Percentiles rank a stretch among this genome's conserved stretches.
Conservation (phyloP, 2,113 vertebrate species). For the Melanostigma gelatinosum region DNA sequence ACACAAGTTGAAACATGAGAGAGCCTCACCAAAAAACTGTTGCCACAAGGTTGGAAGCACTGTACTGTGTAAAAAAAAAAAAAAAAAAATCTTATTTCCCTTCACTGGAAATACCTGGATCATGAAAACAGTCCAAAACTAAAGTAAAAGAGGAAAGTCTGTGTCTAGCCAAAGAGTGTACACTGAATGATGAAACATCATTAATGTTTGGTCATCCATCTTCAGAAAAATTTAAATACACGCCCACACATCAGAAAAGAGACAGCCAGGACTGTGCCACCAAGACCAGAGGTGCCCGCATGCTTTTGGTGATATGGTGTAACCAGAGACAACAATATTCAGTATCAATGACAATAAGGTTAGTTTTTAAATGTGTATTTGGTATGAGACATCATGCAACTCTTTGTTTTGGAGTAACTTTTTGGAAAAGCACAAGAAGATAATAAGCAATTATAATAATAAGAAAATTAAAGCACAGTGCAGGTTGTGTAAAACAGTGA, state of each 20-base stretch:
- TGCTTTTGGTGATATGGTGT: background rate
- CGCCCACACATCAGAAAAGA: background rate
- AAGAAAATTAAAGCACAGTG: too few species aligned
- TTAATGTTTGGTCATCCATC: background rate
- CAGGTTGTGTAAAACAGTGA: too few species aligned
- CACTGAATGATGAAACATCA: background rate
- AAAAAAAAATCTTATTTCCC: background rate
- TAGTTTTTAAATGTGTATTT: background rate
- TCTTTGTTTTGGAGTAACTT: background rate
- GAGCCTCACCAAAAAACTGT: background rate
- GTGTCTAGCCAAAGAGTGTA: background rate
- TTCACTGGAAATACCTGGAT: background rate
- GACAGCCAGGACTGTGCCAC: background rate
- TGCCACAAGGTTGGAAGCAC: background rate
- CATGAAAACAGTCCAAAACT: background rate
- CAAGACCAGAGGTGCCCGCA: background rate
- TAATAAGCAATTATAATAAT: too few species aligned
- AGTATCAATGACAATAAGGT: background rate
- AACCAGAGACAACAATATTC: background rate
- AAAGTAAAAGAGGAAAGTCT: background rate
- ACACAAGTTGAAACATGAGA: background rate
- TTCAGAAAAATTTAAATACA: background rate
- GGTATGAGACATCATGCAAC: background rate
- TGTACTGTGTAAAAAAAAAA: background rate
- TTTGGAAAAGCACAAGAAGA: background rate